Evolutionary conservation across 64 coral and sea anemone species (phyloP), one percentile per base, ranked within the genome.

Genomic region (Montipora sp.): DNA sequence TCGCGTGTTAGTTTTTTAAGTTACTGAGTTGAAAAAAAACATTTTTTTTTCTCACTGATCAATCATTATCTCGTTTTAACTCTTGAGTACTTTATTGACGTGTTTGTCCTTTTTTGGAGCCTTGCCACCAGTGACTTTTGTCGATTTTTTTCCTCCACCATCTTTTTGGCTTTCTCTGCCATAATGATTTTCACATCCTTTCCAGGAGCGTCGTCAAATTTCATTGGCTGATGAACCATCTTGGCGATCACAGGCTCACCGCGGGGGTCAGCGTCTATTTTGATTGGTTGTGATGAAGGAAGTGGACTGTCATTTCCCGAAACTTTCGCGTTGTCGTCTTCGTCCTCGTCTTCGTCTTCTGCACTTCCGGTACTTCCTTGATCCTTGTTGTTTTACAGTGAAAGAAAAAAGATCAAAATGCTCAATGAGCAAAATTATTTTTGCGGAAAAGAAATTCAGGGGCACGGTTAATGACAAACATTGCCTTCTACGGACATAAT

Each of bases 171-270:
- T 49, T 84, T 47, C 81, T 84, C 48, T 7, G 45, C 11, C 81
- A 47, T 84, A 8, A 85, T 63, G 18, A 71, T 8, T 51, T 85
- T 85, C 8, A 85, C 46, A 5, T 71, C 47, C 65, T 85, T 85
- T 19, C 45, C 61, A 3, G 82, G 82, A 70, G 61, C 82, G 65
- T 85, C 82, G 82, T 73, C 71, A 22, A 85, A 85, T 66, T 72
- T 85, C 3, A 73, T 72, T 85, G 82, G 82, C 65, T 85, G 61
- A 45, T 85, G 60, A 47, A 85, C 65, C 61, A 85, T 45, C 82
- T 72, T 72, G 46, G 65, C 46, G 8, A 85, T 63, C 44, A 85
- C 82, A 2, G 82, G 82, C 46, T 85, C 82, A 3, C 82, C 82
- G 7, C 61, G 8, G n/a, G 82, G 82, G 16, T 85, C 63, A 12